phyloP scores from a whole-genome alignment of 2,797 vertebrate species.

The Trachurus trachurus region DNA sequence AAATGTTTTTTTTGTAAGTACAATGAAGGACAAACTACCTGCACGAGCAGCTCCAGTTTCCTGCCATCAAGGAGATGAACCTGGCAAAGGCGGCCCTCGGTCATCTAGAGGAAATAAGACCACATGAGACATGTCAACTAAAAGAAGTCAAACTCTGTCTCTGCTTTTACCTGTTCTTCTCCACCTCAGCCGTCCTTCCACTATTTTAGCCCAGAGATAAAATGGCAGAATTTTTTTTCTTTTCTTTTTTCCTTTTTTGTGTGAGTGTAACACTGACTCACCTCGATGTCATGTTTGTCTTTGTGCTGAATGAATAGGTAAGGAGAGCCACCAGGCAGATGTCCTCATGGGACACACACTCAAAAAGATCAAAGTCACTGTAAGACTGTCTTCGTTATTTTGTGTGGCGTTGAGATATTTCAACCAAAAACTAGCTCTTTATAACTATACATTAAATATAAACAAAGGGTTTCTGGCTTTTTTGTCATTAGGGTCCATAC shows the following conservation, averaged over 20 bases:
- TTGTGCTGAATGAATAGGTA: conserved; percentile 58
- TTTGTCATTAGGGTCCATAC: conserved; percentile 19
- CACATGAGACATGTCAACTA: conserved; percentile 25
- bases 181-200: background rate
- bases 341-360: background rate
- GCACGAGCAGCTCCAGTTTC: conserved; percentile 97
- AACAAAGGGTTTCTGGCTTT: conserved; percentile 20
- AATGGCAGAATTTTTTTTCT: conserved; percentile 19
- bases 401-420: conserved; percentile 8
- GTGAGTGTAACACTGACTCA: conserved; percentile 26
- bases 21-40: conserved; percentile 83
- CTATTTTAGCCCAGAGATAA: conserved; percentile 12
- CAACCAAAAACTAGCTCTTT: conserved; percentile 17
- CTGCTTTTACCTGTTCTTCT: conserved; percentile 20
- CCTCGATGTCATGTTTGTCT: conserved; percentile 38
- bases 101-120: conserved; percentile 88
- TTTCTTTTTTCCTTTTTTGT: background rate
- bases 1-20: background rate
- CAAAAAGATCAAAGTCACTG: conserved; percentile 34
- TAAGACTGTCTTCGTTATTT: background rate
- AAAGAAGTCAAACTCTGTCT: conserved; percentile 5
- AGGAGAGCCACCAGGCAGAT: conserved; percentile 24
- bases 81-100: conserved; percentile 95
- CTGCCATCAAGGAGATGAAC: conserved; percentile 95
- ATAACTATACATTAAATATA: conserved; percentile 10